phyloP scores from a whole-genome alignment of 2,888 invertebrate genomes.

The Pseudococcus longispinus region DNA sequence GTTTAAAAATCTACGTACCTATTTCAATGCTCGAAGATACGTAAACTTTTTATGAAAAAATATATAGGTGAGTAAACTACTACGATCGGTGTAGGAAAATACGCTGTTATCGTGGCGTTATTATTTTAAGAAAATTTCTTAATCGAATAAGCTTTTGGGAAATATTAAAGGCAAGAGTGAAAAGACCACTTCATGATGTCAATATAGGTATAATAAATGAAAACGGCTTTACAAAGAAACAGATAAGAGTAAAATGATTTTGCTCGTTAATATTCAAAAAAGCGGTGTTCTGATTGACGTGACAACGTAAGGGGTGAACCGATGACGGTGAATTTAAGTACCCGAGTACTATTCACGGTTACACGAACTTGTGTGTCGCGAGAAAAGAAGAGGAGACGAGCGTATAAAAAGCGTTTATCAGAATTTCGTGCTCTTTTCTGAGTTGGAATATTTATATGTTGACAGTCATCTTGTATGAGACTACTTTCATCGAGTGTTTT shows the following conservation, averaged over 20 bases:
- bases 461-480: conserved; percentile 53
- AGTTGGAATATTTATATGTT: conserved; percentile 57
- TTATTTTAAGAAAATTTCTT: conserved; percentile 11
- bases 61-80: neutral
- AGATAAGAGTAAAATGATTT: conserved; percentile 56
- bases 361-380: conserved; percentile 41
- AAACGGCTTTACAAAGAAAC: conserved; percentile 36
- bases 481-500: conserved; percentile 47
- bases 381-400: conserved; percentile 34
- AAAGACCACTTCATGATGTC: conserved; percentile 36
- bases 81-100: neutral
- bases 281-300: conserved; percentile 42
- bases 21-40: neutral
- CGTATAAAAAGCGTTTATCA: conserved; percentile 47
- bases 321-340: conserved; percentile 30
- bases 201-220: conserved; percentile 50
- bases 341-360: conserved; percentile 40
- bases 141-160: conserved; percentile 26
- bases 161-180: conserved; percentile 24
- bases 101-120: neutral
- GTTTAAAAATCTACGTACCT: neutral
- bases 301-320: conserved; percentile 40
- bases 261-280: conserved; percentile 52
- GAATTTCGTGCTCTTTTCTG: conserved; percentile 52
- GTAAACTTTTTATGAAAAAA: neutral